These are phyloP conservation scores for Poecile montanus DNA, from an alignment of 2,797 vertebrate genomes.

Conservation along the genomic window DNA sequence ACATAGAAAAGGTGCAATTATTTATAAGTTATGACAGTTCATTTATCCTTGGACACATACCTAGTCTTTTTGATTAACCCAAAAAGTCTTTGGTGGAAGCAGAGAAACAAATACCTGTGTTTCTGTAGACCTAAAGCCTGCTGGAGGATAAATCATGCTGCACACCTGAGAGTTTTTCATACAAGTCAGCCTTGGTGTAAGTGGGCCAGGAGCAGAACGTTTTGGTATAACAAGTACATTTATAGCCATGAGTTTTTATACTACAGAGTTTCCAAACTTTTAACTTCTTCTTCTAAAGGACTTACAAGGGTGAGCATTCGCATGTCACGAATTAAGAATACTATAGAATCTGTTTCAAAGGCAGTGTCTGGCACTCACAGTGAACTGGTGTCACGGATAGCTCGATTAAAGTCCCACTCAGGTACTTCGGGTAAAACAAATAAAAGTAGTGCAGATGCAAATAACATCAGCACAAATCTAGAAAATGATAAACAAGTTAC, in stretches of 20 bases:
- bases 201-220: slow-evolving; percentile 71
- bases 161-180: slow-evolving; percentile 75
- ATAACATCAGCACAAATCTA: slow-evolving; percentile 50
- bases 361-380: slow-evolving; percentile 88
- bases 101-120: slow-evolving; percentile 72
- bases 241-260: slow-evolving; percentile 72
- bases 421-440: slow-evolving; percentile 69
- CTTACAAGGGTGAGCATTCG: slow-evolving; percentile 80
- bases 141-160: slow-evolving; percentile 64
- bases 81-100: slow-evolving; percentile 78
- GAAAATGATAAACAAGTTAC: slow-evolving; percentile 47
- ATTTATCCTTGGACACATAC: slow-evolving; percentile 80
- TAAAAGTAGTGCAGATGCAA: slow-evolving; percentile 43
- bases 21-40: slow-evolving; percentile 79
- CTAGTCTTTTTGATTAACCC: slow-evolving; percentile 80
- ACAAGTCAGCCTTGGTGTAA: slow-evolving; percentile 67
- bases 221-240: slow-evolving; percentile 55
- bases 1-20: slow-evolving; percentile 49
- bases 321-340: slow-evolving; percentile 91
- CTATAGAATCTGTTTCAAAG: slow-evolving; percentile 91
- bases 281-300: slow-evolving; percentile 84
- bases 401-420: slow-evolving; percentile 81
- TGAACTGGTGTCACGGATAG: slow-evolving; percentile 87
- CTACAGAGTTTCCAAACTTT: slow-evolving; percentile 77
- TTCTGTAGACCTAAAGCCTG: slow-evolving; percentile 68